Base-by-base conservation (phyloP, 2,113 vertebrate genomes). In the Tychaedon coryphoeus region DNA sequence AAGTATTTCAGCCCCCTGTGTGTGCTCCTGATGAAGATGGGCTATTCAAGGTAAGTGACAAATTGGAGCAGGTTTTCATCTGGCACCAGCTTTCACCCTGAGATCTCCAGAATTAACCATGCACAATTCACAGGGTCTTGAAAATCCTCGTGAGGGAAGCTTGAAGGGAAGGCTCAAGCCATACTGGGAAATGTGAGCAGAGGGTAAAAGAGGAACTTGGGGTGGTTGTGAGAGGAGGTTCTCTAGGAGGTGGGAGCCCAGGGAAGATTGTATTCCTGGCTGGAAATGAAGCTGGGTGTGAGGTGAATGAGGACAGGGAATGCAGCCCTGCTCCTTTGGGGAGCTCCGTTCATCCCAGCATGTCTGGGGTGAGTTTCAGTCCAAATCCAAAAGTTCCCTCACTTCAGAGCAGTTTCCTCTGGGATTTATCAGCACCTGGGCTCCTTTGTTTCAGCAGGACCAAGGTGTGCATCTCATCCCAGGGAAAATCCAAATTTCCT, bases 291-390 rank as follows among this genome's bases (percentile, higher is more conserved):
- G 28, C 38, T 28, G 45, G 33, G 15, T 20, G 5, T 48, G 66
- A 33, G 51, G 19, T 6, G 58, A 50, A 19, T 0, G 31, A 69
- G 24, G 51, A 14, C 56, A 50, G 58, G 60, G 72, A 70, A 56
- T 13, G 38, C 34, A 50, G 91, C 50, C 50, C 72, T 0, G 1
- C 38, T 70, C 53, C 40, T 67, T 74, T 58, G 0, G 1, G 33
- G 10, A 40, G 0, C 36, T 40, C 42, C 2, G 0, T 62, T 43
- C 61, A 45, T 60, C 60, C 51, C n/a, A 5, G 6, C 31, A 2
- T 8, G 19, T 43, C 88, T 51, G 77, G 31, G 66, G 26, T 11
- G 33, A 78, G 6, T 85, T 85, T 61, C 70, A 29, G 14, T 5
- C 54, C 77, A 72, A 91, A 91, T 28, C 65, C 83, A 14, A 6